Evolutionary conservation across 2,888 invertebrate genomes (phyloP), one percentile per base, ranked within the genome.

Genomic region (Allacma fusca): DNA sequence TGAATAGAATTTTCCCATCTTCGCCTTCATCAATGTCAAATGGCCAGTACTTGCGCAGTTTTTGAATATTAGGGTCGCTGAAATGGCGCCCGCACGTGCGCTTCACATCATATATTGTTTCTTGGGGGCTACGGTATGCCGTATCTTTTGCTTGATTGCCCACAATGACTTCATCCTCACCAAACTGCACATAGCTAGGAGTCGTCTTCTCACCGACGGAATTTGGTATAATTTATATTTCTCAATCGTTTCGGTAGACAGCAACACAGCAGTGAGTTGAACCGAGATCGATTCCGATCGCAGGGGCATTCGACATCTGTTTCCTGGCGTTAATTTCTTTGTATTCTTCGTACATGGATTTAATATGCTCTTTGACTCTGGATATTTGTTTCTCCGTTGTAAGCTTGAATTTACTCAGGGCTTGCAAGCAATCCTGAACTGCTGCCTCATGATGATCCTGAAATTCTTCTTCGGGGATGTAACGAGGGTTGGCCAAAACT

Each of bases 31-130:
- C 88, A 1, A 96, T 95, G 86, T 92, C 93, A 86, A 97, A 97
- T 68, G 97, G 96, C 93, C 96, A 97, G 87, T 93, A 93, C 88
- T 96, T 95, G 90, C 96, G 93, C 87, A 97, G 97, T 69, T 91
- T 91, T 88, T 97, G 96, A 77, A 98, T 94, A n/a, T 94, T 92
- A 62, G 88, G 88, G 87, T 96, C 96, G 85, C 92, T 92, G 87
- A 92, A 97, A 85, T 93, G 92, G 85, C 96, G 92, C 76, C 97
- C 97, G 88, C 97, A 96, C 85, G 97, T 90, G 87, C 97, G 92
- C 88, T 97, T 92, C 84, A 95, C 96, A 90, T 98, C 97, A 0
- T 44, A 70, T 12, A 70, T 44, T 0, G 69, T 44, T 13, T 24
- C 21, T 21, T 44, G 23, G 5, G 69, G 69, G 19, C 44, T 24